Evolutionary conservation across 2,888 invertebrate genomes (phyloP), one percentile per base, ranked within the genome.

Genomic region (Carterocephalus palaemon): DNA sequence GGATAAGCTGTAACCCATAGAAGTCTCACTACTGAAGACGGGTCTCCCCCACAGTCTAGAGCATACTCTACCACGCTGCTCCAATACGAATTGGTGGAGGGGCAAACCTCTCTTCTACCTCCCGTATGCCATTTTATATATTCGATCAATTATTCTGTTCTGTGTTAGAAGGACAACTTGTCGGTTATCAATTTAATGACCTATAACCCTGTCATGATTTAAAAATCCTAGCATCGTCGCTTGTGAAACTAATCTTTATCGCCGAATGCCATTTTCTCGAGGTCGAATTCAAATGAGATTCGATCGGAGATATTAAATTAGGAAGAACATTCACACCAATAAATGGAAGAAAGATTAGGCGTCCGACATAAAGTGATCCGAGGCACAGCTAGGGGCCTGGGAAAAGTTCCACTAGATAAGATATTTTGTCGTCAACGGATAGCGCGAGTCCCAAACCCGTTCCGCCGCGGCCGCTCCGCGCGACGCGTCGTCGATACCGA

Each of bases 361-460:
- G 5, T 10, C 6, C 8, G 15, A 34, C 34, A 24, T 34, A 12
- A 43, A 36, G 9, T 16, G 16, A 20, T 20, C 34, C 42, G 19
- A 22, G 9, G 23, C 5, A 23, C 19, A 26, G 16, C 8, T 29
- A 10, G 34, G 17, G n/a, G 42, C 34, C 26, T 36, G 34, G 9
- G 42, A 43, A 36, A 43, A 34, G 34, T 28, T 28, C 34, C 10
- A 22, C 33, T 36, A 43, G 42, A 43, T 43, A 43, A 43, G 42
- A 43, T 36, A 36, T 36, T 43, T 43, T 16, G 42, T 36, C 34
- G 34, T 42, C 20, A 6, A 42, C 34, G 8, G 26, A 29, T 42
- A 28, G 13, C 28, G 15, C 15, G 22, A 28, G 33, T 42, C 20
- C 36, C n/a, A 42, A 42, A 42, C 42, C 34, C 28, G 42, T 42